Conservation (phyloP, 2,888 invertebrate genomes). For the Hoplodrina blanda region DNA sequence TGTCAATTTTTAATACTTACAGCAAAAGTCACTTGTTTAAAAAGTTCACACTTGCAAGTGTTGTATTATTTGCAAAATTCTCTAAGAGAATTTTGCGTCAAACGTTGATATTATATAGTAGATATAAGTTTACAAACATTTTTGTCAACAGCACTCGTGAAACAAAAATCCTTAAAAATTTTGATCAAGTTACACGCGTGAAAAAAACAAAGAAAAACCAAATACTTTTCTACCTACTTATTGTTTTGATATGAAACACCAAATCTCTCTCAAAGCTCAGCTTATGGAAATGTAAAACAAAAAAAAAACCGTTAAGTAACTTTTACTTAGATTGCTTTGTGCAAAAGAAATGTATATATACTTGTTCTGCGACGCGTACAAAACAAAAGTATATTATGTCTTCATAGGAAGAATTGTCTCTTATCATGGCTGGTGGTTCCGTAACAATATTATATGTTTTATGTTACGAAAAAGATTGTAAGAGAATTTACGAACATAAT, state of each 20-base stretch:
- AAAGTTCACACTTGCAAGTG: no score
- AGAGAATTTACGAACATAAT: background rate
- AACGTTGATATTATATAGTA: no score
- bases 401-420: background rate
- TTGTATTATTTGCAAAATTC: no score
- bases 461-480: background rate
- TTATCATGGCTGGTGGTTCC: background rate
- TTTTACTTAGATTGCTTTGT: constrained; percentile 50
- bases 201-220: constrained; percentile 15
- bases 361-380: constrained; percentile 18
- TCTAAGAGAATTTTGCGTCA: no score
- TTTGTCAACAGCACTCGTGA: no score
- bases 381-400: constrained; percentile 18
- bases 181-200: constrained; percentile 8
- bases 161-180: background rate
- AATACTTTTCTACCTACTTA: constrained; percentile 8
- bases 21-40: no score
- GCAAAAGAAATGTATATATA: constrained; percentile 27
- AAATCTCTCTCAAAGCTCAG: constrained; percentile 43
- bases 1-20: no score
- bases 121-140: no score
- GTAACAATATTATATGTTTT: background rate
- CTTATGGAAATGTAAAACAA: constrained; percentile 56
- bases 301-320: constrained; percentile 45
- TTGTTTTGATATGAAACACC: constrained; percentile 45